These are phyloP conservation scores for Harpegnathos saltator DNA, from an alignment of 1,140 invertebrate species.

Conservation along the genomic window DNA sequence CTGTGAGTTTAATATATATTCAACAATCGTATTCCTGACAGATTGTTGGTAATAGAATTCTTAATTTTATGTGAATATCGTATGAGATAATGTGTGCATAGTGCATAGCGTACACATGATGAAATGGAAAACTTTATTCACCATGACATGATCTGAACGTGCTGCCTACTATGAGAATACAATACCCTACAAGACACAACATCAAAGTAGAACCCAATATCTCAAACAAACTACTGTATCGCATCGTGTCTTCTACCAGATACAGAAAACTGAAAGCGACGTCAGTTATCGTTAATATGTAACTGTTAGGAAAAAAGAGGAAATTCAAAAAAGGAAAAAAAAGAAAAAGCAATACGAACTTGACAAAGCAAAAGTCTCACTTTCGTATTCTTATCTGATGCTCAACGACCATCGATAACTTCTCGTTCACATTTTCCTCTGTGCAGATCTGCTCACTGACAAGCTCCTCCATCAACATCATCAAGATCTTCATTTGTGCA, in stretches of 20 bases:
- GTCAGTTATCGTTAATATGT: not conserved
- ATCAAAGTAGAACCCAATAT: constrained; percentile 76
- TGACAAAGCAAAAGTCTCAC: not conserved
- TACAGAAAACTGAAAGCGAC: constrained; percentile 69
- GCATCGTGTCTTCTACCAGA: constrained; percentile 71
- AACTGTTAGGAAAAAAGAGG: not conserved
- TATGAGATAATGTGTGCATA: not conserved
- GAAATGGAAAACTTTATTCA: constrained; percentile 6
- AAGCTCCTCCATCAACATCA: constrained; percentile 8
- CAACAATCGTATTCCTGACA: not conserved
- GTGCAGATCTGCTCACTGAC: not conserved
- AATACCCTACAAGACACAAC: constrained; percentile 78
- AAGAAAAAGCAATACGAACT: not conserved
- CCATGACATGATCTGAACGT: constrained; percentile 1
- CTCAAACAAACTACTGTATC: constrained; percentile 75
- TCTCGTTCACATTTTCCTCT: not conserved
- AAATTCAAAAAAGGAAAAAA: not conserved
- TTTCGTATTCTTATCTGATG: constrained; percentile 49
- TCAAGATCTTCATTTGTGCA: constrained; percentile 70
- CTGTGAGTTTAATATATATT: constrained; percentile 48
- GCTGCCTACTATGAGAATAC: constrained; percentile 72
- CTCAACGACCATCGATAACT: constrained; percentile 17
- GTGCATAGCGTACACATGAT: not conserved
- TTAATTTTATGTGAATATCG: too few relatives aligned
- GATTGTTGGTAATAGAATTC: not conserved